Evolutionary conservation across 2,113 vertebrate genomes (phyloP), one percentile per base, ranked within the genome.

Genomic region (Platichthys flesus): DNA sequence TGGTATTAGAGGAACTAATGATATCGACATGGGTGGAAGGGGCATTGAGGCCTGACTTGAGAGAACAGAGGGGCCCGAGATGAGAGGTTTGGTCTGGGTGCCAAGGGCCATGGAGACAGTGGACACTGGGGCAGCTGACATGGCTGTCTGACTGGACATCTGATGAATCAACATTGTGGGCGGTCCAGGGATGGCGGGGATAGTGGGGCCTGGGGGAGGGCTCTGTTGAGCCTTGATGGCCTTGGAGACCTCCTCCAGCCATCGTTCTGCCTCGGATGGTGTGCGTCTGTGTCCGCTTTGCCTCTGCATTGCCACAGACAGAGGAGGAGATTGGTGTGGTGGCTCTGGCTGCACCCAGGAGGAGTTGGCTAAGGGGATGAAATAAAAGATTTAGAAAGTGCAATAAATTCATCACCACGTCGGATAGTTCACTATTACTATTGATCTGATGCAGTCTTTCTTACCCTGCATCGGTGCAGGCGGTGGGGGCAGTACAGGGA

Each of bases 191-290:
- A 90, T 92, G 59, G 58, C 67, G 67, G 91, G 87, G 63, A 92
- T 90, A 55, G 79, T 42, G 2, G 92, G 88, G 31, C 81, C 86
- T 2, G 91, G 71, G 5, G 92, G 91, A 21, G 93, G 94, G 16
- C 93, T 95, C 67, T 95, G 95, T 69, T 96, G 96, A 3, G 95
- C 90, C 74, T 93, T 96, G 51, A 96, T 96, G 0, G 91, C 94
- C 73, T 96, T 95, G 47, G 97, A 95, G 14, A 97, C 97, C 69
- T 98, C 96, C 57, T 98, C 96, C 61, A 98, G 82, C 97, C 97
- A 98, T 35, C 96, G 88, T 84, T 98, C 97, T 0, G 97, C 97
- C 86, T 98, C 97, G 0, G 97, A 98, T 0, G 97, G 96, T 0
- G 97, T 98, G 47, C 97, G 94, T 76, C 88, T 95, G 91, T 98